Base-by-base conservation (phyloP, 2,113 vertebrate species). In the Tauraco erythrolophus region DNA sequence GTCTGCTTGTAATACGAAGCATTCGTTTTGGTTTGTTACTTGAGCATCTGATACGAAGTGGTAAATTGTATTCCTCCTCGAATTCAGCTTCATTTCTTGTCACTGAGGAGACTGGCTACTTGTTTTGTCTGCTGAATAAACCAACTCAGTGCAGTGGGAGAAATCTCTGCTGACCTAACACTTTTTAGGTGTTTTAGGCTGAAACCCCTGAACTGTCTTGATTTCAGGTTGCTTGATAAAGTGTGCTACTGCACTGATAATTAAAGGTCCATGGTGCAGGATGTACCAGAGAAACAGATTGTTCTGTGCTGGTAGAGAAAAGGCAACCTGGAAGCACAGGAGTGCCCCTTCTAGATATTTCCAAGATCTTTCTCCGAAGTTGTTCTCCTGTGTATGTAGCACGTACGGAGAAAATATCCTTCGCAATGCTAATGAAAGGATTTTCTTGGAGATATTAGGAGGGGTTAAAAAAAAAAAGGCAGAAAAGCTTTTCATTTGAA, bases 41-140 rank as follows among this genome's bases (percentile, higher is more conserved):
- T 41, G 50, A 74, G 77, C 61, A 89, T 66, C 57, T 45, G 22
- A 37, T 70, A 71, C 0, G 0, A 53, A 89, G 54, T 21, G 37
- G 43, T 46, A 84, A 95, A 72, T 71, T 37, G 31, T 57, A 19
- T 81, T 94, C n/a, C 48, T 89, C 46, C 13, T 11, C 35, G 15
- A 70, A 81, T 71, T 68, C 53, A 81, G 57, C 74, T 69, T 85
- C n/a, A 31, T 78, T 76, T 74, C 11, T 2, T 76, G 61, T 89
- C 89, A 9, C 76, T 83, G 83, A 94, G 65, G 61, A 96, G 96
- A 97, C 93, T 97, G 97, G 97, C 96, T 97, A 92, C 88, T 97
- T 97, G 94, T 95, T 97, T 96, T 96, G 95, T 96, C 95, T 96
- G 69, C 85, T 97, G 86, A 79, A 90, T 94, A 96, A 97, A 94